These are phyloP conservation scores for Rhinoraja longicauda DNA, from an alignment of 2,797 vertebrate species.

Conservation along the genomic window DNA sequence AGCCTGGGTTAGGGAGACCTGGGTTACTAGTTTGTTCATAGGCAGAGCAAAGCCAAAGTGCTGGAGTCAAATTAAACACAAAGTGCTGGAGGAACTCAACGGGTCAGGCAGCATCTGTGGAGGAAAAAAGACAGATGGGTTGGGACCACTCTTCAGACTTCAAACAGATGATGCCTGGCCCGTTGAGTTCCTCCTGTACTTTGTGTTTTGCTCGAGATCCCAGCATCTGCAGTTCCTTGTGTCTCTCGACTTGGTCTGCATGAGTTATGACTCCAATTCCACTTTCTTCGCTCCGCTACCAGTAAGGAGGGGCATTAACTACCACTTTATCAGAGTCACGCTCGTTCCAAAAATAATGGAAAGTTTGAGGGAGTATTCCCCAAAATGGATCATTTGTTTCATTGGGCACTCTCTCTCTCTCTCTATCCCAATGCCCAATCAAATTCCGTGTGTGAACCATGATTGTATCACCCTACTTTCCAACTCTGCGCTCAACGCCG, in stretches of 20 bases:
- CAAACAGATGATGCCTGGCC: no score
- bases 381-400: neutral
- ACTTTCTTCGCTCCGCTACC: neutral
- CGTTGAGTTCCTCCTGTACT: no score
- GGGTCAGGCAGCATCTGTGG: no score
- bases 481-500: neutral
- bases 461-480: neutral
- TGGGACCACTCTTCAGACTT: no score
- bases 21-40: no score
- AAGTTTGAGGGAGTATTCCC: neutral
- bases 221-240: neutral
- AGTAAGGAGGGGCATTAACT: neutral
- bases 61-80: no score
- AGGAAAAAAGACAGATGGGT: no score
- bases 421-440: neutral
- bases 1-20: no score
- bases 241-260: neutral
- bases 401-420: neutral
- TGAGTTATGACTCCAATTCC: neutral
- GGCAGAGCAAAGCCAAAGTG: no score
- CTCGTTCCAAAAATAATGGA: neutral
- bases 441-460: neutral
- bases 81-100: no score
- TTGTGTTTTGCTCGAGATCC: no score
- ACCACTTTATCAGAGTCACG: neutral